Evolutionary conservation across 2,113 vertebrate species (phyloP).

Genomic region (Siphamia tubifer): DNA sequence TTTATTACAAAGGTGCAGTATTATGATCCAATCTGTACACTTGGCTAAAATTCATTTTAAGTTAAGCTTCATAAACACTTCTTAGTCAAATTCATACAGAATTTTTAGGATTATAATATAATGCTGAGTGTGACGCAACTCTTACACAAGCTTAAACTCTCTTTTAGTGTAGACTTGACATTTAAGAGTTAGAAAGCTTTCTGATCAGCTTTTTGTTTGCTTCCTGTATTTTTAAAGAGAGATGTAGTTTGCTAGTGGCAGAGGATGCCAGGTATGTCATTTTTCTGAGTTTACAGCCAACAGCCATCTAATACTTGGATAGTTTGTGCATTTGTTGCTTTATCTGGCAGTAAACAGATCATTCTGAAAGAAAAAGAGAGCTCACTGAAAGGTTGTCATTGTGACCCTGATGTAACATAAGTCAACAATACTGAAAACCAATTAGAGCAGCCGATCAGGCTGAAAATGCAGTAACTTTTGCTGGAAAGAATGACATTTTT

Average conservation of each 20-base stretch:
- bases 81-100: background rate
- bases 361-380: no score
- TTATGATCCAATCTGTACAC: background rate
- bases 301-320: no score
- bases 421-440: no score
- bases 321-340: no score
- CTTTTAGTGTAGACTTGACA: background rate
- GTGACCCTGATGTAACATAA: no score
- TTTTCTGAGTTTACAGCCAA: background rate
- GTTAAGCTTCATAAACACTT: background rate
- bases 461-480: no score
- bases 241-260: background rate
- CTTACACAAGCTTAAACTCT: background rate
- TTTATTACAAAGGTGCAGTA: no score
- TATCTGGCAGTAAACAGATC: no score
- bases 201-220: background rate
- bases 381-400: no score
- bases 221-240: background rate
- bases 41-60: background rate
- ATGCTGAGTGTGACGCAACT: conserved; percentile 10
- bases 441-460: no score
- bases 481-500: no score
- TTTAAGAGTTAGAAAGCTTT: background rate
- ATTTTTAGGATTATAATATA: background rate
- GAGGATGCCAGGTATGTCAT: background rate